Base-by-base conservation (phyloP, 2,888 invertebrate genomes). In the Eulithis testata region DNA sequence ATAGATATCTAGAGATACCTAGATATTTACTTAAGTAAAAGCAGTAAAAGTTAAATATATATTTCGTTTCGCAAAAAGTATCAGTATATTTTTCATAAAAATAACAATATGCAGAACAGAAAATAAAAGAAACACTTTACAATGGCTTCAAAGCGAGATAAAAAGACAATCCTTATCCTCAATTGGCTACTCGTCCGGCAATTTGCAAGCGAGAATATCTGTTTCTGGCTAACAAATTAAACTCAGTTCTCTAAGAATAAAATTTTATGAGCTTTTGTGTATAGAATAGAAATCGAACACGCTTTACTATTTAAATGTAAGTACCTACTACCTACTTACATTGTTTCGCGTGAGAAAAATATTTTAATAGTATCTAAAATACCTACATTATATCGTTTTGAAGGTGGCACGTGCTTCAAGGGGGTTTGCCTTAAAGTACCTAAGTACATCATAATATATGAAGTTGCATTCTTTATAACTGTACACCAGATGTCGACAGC, bases 401-500 rank as follows among this genome's bases (percentile, higher is more conserved):
- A 78, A 71, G 69, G 74, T 72, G 77, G 80, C 79, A 80, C 80
- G 77, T 78, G 79, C 75, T 74, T 47, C 55, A 31, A 52, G 69
- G 70, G 65, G 69, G 69, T 73, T 69, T 63, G 54, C 71, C 74
- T 74, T 70, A 76, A 80, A 78, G 74, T 74, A 80, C 82, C 37
- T 37, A 21, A 21, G 21, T 21, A 21, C 2, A 21, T n/a, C n/a
- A n/a, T n/a, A 4, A 9, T 40, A 40, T 40, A 40, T 72, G 55
- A n/a, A 58, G 59, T 59, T 60, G 72, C 77, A 79, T 82, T 80
- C 76, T 76, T 70, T 70, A 72, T 73, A 73, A 73, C 76, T n/a
- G 58, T 70, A 69, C 74, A 80, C 76, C 83, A 82, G 82, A 82
- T 84, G 84, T 80, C 75, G 69, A 68, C 72, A 74, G 66, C 72